Conservation (phyloP, 2,113 vertebrate species). For the Proterorhinus semilunaris region DNA sequence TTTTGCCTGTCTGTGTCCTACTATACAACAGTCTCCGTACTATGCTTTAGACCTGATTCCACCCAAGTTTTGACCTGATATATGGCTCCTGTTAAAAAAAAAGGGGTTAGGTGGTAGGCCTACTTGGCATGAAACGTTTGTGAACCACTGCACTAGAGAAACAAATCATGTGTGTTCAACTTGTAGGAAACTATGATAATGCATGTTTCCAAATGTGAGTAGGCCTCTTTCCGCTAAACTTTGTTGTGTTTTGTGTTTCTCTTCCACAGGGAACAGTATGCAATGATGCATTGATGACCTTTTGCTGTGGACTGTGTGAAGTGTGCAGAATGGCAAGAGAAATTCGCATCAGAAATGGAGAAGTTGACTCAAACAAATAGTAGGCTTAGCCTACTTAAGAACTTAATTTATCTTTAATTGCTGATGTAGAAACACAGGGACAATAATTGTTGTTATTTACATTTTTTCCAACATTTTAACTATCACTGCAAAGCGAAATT, state of each 20-base stretch:
- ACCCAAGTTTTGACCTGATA: no score
- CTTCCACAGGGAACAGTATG: conserved; percentile 76
- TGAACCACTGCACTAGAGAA: neutral
- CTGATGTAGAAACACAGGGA: neutral
- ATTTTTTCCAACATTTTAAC: neutral
- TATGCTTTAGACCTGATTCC: no score
- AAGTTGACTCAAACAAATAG: conserved; percentile 27
- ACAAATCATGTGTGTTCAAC: conserved; percentile 19
- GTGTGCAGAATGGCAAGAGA: conserved; percentile 82
- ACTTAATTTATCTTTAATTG: neutral
- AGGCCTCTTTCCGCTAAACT: neutral
- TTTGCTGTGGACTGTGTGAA: conserved; percentile 76
- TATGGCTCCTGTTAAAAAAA: no score
- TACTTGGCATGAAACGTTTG: neutral
- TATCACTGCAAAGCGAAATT: neutral
- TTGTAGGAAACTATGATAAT: conserved; percentile 12
- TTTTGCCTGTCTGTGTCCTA: no score
- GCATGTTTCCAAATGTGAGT: conserved; percentile 4
- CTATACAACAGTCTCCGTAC: no score
- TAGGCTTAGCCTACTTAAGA: neutral
- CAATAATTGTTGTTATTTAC: neutral
- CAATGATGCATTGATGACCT: conserved; percentile 76
- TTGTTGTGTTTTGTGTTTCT: neutral
- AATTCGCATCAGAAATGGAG: conserved; percentile 78
- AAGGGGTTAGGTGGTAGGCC: no score